Evolutionary conservation across 2,797 vertebrate genomes (phyloP), one percentile per base, ranked within the genome.

Genomic region (Spinus olivaceus): DNA sequence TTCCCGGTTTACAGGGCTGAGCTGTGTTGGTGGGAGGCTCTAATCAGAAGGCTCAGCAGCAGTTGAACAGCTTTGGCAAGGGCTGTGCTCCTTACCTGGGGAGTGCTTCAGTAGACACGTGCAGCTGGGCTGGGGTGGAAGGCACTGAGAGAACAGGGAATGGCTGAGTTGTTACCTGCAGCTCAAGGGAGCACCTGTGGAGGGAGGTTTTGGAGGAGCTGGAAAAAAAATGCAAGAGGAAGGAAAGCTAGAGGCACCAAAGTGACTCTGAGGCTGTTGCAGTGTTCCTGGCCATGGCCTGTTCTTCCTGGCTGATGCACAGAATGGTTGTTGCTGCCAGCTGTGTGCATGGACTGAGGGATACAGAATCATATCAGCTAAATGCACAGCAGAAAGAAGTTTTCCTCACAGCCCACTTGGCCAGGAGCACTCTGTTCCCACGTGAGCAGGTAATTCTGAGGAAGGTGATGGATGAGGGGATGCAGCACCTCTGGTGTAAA

Each of bases 231-330:
- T 0, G 0, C 39, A 59, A 41, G 47, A 44, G 56, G 47, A 59
- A 72, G 12, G 30, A 71, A 42, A 57, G n/a, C 22, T 14, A 11
- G 24, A 69, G 79, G 16, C 42, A 66, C 12, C 32, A 41, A 4
- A 77, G 63, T 59, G 44, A 27, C 22, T 35, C 53, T 54, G n/a
- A 2, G 30, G 70, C 51, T 73, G 14, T 87, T 54, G 47, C 50
- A 19, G 39, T 28, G 41, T 3, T 54, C 0, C 0, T 73, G 72
- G 39, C 71, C 24, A 4, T 32, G 56, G 35, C 19, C 16, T 0
- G 0, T 47, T 83, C 53, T 41, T 88, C 39, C 53, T 50, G 63
- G 42, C 50, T 84, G 54, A 35, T 50, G 54, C 27, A n/a, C 9
- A 46, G 53, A 90, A n/a, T 47, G 30, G 22, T 74, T 67, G 10